Evolutionary conservation across 2,797 vertebrate genomes (phyloP).

Genomic region (Babyrousa celebensis): DNA sequence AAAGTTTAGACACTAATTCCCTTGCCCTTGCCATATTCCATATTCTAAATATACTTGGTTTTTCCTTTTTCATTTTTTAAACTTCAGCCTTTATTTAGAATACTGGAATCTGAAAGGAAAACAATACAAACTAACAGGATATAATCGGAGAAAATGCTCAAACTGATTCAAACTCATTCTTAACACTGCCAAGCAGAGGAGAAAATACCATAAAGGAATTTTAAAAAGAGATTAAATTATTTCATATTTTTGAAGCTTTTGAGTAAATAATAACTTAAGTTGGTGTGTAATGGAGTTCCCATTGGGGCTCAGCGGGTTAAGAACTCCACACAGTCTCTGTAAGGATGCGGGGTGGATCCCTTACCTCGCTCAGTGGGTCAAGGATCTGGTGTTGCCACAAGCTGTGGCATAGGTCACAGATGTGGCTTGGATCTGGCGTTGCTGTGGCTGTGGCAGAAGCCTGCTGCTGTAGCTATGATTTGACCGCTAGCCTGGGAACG

Average conservation of each 20-base stretch:
- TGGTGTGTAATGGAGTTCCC: neutral
- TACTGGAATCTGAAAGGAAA: slow-evolving; percentile 19
- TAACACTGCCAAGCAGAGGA: neutral
- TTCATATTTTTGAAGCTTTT: slow-evolving; percentile 34
- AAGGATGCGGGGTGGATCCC: too few species aligned
- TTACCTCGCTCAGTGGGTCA: too few species aligned
- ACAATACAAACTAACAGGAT: neutral
- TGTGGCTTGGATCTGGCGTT: too few species aligned
- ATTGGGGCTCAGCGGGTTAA: too few species aligned
- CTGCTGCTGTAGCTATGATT: too few species aligned
- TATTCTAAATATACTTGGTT: neutral
- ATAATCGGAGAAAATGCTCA: neutral
- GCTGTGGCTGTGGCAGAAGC: too few species aligned
- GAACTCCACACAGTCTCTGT: too few species aligned
- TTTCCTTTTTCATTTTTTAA: neutral
- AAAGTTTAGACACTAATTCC: slow-evolving; percentile 21
- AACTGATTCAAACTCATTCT: neutral
- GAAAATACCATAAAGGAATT: neutral
- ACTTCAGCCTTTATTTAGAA: slow-evolving; percentile 4
- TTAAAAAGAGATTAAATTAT: slow-evolving; percentile 19
- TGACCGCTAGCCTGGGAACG: too few species aligned
- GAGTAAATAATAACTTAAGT: slow-evolving; percentile 13
- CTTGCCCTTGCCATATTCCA: neutral
- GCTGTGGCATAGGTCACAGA: too few species aligned
- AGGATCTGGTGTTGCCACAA: too few species aligned